Evolutionary conservation across 2,113 vertebrate species (phyloP).

Genomic region (Coryphaenoides rupestris): DNA sequence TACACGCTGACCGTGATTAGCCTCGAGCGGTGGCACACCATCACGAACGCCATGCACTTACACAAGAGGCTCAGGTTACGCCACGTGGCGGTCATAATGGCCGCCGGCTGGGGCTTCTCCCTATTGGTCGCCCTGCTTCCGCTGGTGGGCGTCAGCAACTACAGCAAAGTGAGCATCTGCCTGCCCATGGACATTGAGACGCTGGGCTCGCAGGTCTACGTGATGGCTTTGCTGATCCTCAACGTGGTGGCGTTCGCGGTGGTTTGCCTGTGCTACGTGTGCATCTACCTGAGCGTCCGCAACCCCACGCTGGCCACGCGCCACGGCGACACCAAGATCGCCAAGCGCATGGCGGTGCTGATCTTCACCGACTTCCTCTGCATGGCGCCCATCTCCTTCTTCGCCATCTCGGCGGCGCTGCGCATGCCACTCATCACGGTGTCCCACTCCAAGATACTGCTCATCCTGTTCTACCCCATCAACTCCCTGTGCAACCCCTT

Average conservation of each 20-base stretch:
- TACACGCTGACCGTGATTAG: slow-evolving; percentile 88
- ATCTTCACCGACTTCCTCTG: slow-evolving; percentile 93
- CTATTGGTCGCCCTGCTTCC: slow-evolving; percentile 80
- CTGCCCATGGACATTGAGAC: slow-evolving; percentile 92
- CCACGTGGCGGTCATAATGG: slow-evolving; percentile 82
- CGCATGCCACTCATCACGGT: slow-evolving; percentile 89
- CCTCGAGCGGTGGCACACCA: slow-evolving; percentile 89
- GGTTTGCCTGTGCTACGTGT: slow-evolving; percentile 85
- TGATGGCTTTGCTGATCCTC: slow-evolving; percentile 77
- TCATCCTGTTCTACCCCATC: slow-evolving; percentile 91
- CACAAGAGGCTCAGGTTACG: slow-evolving; percentile 79
- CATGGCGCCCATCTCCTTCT: slow-evolving; percentile 94
- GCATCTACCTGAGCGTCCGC: slow-evolving; percentile 84
- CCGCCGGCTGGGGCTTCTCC: slow-evolving; percentile 82
- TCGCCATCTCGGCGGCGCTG: slow-evolving; percentile 89
- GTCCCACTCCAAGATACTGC: slow-evolving; percentile 89
- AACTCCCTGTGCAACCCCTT: slow-evolving; percentile 95
- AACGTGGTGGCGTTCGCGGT: slow-evolving; percentile 82
- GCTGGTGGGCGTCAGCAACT: slow-evolving; percentile 85
- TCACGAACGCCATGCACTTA: slow-evolving; percentile 85
- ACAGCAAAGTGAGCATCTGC: slow-evolving; percentile 92
- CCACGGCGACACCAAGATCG: slow-evolving; percentile 83
- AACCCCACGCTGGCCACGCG: slow-evolving; percentile 79
- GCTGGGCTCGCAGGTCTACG: slow-evolving; percentile 79
- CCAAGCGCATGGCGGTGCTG: slow-evolving; percentile 93